Evolutionary conservation across 2,888 invertebrate species (phyloP).

Genomic region (Cyclophora punctaria): DNA sequence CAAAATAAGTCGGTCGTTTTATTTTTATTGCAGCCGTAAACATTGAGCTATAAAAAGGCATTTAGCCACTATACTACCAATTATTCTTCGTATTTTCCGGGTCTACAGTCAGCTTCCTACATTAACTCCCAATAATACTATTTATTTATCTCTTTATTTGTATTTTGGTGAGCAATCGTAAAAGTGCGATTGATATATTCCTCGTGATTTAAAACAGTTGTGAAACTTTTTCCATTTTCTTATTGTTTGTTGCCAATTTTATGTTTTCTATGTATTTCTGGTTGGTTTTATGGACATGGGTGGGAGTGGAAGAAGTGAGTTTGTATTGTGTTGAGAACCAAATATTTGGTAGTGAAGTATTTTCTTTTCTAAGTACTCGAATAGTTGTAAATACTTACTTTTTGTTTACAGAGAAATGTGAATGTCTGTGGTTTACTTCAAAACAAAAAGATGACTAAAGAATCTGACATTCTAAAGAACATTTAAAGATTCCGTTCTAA

Average conservation of each 20-base stretch:
- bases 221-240: constrained; percentile 10
- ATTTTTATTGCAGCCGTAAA: constrained; percentile 21
- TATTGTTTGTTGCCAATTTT: constrained; percentile 3
- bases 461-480: no score
- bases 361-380: no score
- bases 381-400: no score
- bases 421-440: no score
- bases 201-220: constrained; percentile 10
- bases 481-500: no score
- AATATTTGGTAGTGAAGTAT: no score
- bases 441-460: no score
- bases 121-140: background rate
- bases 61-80: constrained; percentile 22
- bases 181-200: background rate
- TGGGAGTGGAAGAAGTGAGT: no score
- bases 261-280: no score
- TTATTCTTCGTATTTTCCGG: constrained; percentile 13
- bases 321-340: no score
- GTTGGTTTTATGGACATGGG: no score
- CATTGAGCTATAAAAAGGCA: constrained; percentile 21
- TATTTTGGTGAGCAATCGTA: constrained; percentile 1
- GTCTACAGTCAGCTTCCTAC: constrained; percentile 9
- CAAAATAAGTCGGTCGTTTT: constrained; percentile 22
- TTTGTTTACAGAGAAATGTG: no score
- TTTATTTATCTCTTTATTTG: background rate